A percentile compares a stretch with the other conserved stretches of the same genome.
phyloP scores from a whole-genome alignment of 2,888 invertebrate genomes.

The Tineola bisselliella region DNA sequence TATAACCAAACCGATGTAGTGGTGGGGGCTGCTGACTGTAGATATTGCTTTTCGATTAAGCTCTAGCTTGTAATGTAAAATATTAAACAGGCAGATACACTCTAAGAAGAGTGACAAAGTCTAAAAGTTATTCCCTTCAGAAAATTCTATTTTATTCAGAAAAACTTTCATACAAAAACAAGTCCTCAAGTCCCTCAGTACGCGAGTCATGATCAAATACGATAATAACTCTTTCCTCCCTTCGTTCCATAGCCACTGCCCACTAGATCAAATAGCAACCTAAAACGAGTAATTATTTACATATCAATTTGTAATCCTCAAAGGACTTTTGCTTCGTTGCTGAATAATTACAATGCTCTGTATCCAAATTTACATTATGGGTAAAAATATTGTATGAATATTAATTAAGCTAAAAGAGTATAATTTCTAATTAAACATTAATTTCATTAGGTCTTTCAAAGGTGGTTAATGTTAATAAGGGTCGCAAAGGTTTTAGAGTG shows the following conservation, averaged over 20 bases:
- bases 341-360: neutral
- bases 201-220: neutral
- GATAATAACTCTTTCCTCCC: neutral
- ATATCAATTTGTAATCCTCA: neutral
- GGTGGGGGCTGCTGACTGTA: too few relatives aligned
- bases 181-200: neutral
- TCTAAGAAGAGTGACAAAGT: too few relatives aligned
- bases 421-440: too few relatives aligned
- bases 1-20: too few relatives aligned
- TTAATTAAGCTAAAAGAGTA: too few relatives aligned
- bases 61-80: too few relatives aligned
- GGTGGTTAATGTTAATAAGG: neutral
- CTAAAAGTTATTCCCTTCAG: too few relatives aligned
- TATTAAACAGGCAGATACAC: too few relatives aligned
- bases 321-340: neutral
- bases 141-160: neutral
- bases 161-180: neutral
- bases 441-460: neutral
- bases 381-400: too few relatives aligned
- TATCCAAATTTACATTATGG: too few relatives aligned
- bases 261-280: neutral
- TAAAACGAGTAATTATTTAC: neutral
- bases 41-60: too few relatives aligned
- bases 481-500: too few relatives aligned
- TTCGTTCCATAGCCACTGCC: neutral